Evolutionary conservation across 2,113 vertebrate genomes (phyloP), one percentile per base, ranked within the genome.

Genomic region (Tringa solitaria): DNA sequence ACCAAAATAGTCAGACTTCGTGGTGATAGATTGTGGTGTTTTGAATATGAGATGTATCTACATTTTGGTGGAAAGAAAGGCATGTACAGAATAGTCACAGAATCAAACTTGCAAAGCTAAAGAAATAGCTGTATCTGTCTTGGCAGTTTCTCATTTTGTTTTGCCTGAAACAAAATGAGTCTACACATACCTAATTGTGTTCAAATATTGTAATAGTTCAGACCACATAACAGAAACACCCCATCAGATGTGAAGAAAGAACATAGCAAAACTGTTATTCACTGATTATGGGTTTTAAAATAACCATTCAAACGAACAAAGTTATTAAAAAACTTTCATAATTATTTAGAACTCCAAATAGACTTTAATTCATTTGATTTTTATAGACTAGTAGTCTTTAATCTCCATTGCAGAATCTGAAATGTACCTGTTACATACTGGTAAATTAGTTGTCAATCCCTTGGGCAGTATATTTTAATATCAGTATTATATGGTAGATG

Each of bases 391-490:
- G 89, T 98, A 91, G 97, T 96, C 97, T 98, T 98, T 98, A 97
- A 97, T 98, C 97, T 98, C 94, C 93, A 94, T 93, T 96, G 96
- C 90, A 96, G 95, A 95, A 96, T 97, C 97, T 97, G 95, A 98
- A 98, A 85, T 88, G 57, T 98, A 98, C 98, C 97, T 98, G 98
- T 98, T 98, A 97, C 96, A 56, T 97, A 97, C 94, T 93, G 87
- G 97, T 98, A 98, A 98, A 98, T 98, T 98, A 98, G 97, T 97
- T 98, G 97, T 97, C 97, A 98, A 97, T 98, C 98, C 98, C 98
- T 97, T 97, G 98, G 97, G 98, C 97, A 98, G 97, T 98, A 97
- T 98, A 98, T 98, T 98, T 98, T 98, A 98, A 98, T 98, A 98
- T 98, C 96, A 92, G 97, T 98, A 97, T 98, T 98, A 97, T 97